Evolutionary conservation across 2,888 invertebrate species (phyloP).

Genomic region (Tyria jacobaeae): DNA sequence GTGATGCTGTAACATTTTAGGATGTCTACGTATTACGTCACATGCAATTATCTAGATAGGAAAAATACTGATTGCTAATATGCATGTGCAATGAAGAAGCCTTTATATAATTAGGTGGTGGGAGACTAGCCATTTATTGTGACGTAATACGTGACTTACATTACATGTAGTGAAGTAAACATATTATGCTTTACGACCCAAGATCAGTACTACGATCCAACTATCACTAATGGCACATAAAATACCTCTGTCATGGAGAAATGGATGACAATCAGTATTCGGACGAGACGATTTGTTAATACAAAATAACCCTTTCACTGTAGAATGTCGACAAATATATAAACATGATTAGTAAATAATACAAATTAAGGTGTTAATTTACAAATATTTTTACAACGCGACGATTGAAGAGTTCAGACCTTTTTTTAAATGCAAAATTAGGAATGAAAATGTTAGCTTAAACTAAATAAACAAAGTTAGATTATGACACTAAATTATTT

Average conservation of each 20-base stretch:
- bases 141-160: conserved; percentile 26
- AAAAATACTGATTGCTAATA: conserved; percentile 3
- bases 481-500: conserved; percentile 37
- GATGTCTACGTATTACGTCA: conserved; percentile 16
- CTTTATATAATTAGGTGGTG: conserved; percentile 23
- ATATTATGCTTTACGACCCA: conserved; percentile 46
- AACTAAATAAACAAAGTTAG: conserved; percentile 41
- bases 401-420: conserved; percentile 40
- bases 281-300: conserved; percentile 32
- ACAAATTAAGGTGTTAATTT: conserved; percentile 39
- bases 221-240: conserved; percentile 74
- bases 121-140: conserved; percentile 24
- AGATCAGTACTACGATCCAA: conserved; percentile 50
- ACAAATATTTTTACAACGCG: conserved; percentile 34
- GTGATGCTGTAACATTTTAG: conserved; percentile 28
- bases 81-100: conserved; percentile 14
- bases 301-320: conserved; percentile 29
- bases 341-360: conserved; percentile 40
- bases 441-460: conserved; percentile 64
- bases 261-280: conserved; percentile 34
- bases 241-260: conserved; percentile 43
- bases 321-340: conserved; percentile 19
- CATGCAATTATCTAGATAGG: conserved; percentile 4
- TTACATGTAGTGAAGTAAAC: conserved; percentile 26
- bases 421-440: conserved; percentile 65